A percentile compares a stretch with the other conserved stretches of the same genome.
These are phyloP conservation scores for Tenualosa thibaudeaui DNA, from an alignment of 2,797 vertebrate species.

Conservation along the genomic window DNA sequence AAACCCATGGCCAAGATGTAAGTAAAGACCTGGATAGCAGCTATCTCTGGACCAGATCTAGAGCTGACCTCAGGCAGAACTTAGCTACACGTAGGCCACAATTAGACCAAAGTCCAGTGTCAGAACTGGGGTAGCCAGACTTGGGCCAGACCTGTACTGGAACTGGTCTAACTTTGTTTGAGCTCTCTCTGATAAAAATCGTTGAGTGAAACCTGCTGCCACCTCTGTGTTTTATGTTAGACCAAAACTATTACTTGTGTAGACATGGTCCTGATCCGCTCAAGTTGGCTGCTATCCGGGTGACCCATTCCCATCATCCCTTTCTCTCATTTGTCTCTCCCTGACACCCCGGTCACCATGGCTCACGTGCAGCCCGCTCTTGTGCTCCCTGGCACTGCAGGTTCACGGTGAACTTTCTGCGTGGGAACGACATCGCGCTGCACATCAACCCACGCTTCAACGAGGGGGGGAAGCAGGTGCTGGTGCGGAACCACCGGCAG, in stretches of 20 bases:
- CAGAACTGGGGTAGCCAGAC: no score
- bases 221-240: background rate
- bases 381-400: slow-evolving; percentile 50
- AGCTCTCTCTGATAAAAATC: no score
- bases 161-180: no score
- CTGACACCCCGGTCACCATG: background rate
- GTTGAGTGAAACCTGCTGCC: no score
- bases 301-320: background rate
- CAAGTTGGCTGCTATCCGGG: background rate
- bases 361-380: slow-evolving; percentile 3
- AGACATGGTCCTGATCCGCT: background rate
- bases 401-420: slow-evolving; percentile 80
- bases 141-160: no score
- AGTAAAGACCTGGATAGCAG: slow-evolving; percentile 42
- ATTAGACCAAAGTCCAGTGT: no score
- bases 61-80: background rate
- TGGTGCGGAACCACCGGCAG: slow-evolving; percentile 76
- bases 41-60: background rate
- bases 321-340: background rate
- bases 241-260: background rate
- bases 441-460: slow-evolving; percentile 80
- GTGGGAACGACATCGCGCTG: slow-evolving; percentile 77
- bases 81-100: background rate
- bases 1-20: slow-evolving; percentile 78
- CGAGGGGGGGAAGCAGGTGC: slow-evolving; percentile 69